phyloP scores from a whole-genome alignment of 2,113 vertebrate genomes.

The Lepus europaeus region DNA sequence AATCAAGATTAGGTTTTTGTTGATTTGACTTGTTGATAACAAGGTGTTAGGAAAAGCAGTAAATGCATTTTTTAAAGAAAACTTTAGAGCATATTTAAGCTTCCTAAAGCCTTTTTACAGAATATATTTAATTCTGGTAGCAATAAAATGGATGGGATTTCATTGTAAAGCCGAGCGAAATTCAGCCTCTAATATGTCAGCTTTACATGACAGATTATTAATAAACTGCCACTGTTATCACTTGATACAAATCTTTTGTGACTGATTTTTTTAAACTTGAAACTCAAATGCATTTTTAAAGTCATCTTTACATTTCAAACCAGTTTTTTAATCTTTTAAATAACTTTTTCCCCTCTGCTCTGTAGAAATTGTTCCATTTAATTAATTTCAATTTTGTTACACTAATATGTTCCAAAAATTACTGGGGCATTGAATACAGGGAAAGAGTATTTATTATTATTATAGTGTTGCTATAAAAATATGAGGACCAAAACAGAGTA shows the following conservation, averaged over 20 bases:
- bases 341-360: background rate
- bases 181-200: conserved; percentile 75
- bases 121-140: conserved; percentile 71
- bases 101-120: conserved; percentile 72
- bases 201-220: conserved; percentile 84
- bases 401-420: conserved; percentile 18
- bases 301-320: conserved; percentile 74
- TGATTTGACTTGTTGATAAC: conserved; percentile 68
- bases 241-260: conserved; percentile 67
- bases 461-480: background rate
- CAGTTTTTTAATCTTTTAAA: conserved; percentile 45
- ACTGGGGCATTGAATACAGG: background rate
- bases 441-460: background rate
- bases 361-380: background rate
- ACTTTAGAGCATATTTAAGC: conserved; percentile 70
- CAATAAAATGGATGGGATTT: conserved; percentile 82
- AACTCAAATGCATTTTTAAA: conserved; percentile 68
- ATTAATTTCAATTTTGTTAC: conserved; percentile 61
- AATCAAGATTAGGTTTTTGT: conserved; percentile 72
- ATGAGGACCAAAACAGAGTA: background rate
- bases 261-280: conserved; percentile 76
- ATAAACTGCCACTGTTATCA: conserved; percentile 83
- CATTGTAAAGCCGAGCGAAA: conserved; percentile 77
- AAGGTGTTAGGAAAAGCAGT: conserved; percentile 42
- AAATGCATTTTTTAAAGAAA: conserved; percentile 65